These are phyloP conservation scores for Telmatherina bonti DNA, from an alignment of 2,797 vertebrate species.

Conservation along the genomic window DNA sequence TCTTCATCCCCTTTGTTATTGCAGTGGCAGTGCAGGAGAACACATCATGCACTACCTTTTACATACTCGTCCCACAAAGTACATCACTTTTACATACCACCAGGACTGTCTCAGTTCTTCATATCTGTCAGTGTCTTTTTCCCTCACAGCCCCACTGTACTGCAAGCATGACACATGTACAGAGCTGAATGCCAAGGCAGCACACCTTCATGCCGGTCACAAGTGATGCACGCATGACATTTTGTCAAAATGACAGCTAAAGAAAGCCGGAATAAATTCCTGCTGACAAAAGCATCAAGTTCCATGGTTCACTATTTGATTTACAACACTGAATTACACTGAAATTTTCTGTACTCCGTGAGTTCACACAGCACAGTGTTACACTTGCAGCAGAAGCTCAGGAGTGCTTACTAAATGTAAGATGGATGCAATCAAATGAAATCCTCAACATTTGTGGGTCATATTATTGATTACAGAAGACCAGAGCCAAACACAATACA, in stretches of 20 bases:
- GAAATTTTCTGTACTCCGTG: constrained; percentile 24
- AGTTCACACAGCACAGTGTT: background rate
- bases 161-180: background rate
- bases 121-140: constrained; percentile 9
- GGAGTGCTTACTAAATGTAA: too few relatives aligned
- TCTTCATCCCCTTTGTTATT: too few relatives aligned
- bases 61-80: background rate
- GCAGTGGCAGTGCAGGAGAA: background rate
- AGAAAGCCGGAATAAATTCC: constrained; percentile 41
- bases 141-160: background rate
- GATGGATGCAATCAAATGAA: constrained; percentile 5
- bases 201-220: constrained; percentile 26
- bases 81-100: background rate
- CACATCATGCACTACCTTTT: background rate
- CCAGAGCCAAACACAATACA: too few relatives aligned
- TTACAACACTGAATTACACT: constrained; percentile 9
- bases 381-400: constrained; percentile 3
- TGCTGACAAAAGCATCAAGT: constrained; percentile 38
- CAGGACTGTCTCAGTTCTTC: background rate
- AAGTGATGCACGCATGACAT: constrained; percentile 22
- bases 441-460: background rate
- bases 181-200: constrained; percentile 13
- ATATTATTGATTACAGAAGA: too few relatives aligned
- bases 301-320: constrained; percentile 14
- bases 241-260: constrained; percentile 38